These are phyloP conservation scores for Anhinga rufa DNA, from an alignment of 2,113 vertebrate genomes.

Conservation along the genomic window DNA sequence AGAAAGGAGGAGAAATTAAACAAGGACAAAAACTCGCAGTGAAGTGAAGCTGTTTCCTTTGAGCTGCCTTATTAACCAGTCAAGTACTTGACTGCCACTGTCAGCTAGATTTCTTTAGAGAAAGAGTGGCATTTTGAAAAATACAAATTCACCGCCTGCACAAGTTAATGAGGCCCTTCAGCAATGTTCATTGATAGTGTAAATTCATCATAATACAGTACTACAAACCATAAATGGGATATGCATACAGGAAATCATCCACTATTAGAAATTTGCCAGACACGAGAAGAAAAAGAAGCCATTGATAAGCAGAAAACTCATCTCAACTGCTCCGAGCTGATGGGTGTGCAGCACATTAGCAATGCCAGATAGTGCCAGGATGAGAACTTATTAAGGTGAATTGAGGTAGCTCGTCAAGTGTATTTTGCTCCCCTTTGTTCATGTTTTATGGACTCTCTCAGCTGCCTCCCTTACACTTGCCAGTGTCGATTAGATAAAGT, in stretches of 20 bases:
- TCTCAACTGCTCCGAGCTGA: background rate
- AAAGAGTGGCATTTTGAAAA: constrained; percentile 64
- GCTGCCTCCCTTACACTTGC: background rate
- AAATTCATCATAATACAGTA: constrained; percentile 60
- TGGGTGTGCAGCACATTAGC: constrained; percentile 3
- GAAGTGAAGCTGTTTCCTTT: constrained; percentile 64
- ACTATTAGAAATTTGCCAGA: constrained; percentile 58
- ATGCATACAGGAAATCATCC: constrained; percentile 54
- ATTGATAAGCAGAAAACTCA: constrained; percentile 64
- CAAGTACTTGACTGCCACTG: constrained; percentile 62
- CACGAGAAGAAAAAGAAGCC: constrained; percentile 44
- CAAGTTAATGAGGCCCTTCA: constrained; percentile 68
- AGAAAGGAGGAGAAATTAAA: constrained; percentile 59
- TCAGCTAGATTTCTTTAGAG: constrained; percentile 65
- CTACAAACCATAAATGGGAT: constrained; percentile 59
- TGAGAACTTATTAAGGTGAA: constrained; percentile 46
- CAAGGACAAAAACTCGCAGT: constrained; percentile 47
- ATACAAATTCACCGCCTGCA: constrained; percentile 63
- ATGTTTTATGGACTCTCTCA: background rate
- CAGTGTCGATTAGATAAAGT: background rate
- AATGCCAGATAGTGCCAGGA: background rate
- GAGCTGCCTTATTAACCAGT: constrained; percentile 66
- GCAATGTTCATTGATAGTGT: constrained; percentile 63
- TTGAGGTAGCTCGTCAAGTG: constrained; percentile 31
- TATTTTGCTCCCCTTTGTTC: constrained; percentile 15